Base-by-base conservation (phyloP, 2,797 vertebrate genomes). In the Mallotus villosus region DNA sequence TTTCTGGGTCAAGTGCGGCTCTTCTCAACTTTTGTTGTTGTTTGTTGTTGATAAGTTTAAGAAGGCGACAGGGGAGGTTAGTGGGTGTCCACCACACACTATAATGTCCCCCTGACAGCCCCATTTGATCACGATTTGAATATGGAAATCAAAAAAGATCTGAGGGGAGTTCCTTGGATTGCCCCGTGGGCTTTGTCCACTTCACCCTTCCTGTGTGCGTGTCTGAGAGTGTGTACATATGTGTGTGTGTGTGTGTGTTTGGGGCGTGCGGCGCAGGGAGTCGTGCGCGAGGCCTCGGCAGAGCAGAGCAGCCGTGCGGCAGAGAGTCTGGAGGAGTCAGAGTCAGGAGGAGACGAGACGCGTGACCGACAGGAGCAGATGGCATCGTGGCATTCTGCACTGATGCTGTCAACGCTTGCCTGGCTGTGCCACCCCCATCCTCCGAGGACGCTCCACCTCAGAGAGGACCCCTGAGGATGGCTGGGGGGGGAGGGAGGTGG, bases 1-100 rank as follows among this genome's bases (percentile, higher is more conserved):
- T 73, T 76, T 77, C 75, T 77, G 66, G 71, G 67, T 77, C 75
- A 73, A 69, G 61, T 49, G 67, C 46, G 46, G 11, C 2, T 51
- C 1, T 34, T 51, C 46, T 12, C 46, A 34, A 34, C 32, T 34
- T 34, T 34, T 34, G n/a, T n/a, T n/a, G n/a, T n/a, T 5, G 0
- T 32, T 32, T 32, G 29, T 32, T 34, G 5, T 34, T 7, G 25
- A 25, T 32, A 32, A 34, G 32, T 34, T 6, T 34, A 5, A 34
- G 32, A 34, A 34, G 32, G 32, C 32, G 4, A 4, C 32, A 6
- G 32, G 32, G 32, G 32, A 1, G 32, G 5, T 5, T 5, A 7
- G 5, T 34, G 32, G 32, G 32, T 34, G 32, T 34, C 32, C 32
- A 34, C 32, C 32, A 34, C 32, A 3, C 32, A 34, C 5, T 34